These are phyloP conservation scores for Metalampra italica DNA, from an alignment of 2,888 invertebrate genomes.

Conservation along the genomic window DNA sequence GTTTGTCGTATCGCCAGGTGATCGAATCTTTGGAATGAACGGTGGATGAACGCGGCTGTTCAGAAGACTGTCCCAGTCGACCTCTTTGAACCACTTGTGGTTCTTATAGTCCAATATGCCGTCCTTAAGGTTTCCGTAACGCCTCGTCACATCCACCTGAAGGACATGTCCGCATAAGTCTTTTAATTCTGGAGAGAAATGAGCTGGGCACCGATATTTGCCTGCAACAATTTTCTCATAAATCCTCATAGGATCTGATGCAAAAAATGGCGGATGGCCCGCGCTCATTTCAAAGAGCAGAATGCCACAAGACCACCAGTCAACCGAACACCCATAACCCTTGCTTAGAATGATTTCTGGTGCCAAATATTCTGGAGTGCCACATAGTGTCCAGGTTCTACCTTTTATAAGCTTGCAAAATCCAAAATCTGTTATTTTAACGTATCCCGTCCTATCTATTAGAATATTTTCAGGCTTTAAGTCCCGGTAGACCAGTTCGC, in stretches of 20 bases:
- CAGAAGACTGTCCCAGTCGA: constrained; percentile 92
- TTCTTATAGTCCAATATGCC: constrained; percentile 94
- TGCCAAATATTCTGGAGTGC: constrained; percentile 98
- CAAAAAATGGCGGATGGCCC: constrained; percentile 95
- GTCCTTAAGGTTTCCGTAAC: constrained; percentile 93
- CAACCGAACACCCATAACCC: constrained; percentile 94
- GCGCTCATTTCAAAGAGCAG: constrained; percentile 93
- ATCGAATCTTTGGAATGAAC: constrained; percentile 79
- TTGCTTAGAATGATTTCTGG: constrained; percentile 94
- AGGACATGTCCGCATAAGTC: constrained; percentile 89
- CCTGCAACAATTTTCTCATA: constrained; percentile 96
- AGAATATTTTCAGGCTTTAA: constrained; percentile 95
- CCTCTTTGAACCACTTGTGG: constrained; percentile 93
- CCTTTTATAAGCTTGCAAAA: constrained; percentile 90
- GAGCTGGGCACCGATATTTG: constrained; percentile 89
- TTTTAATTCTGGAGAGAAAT: constrained; percentile 88
- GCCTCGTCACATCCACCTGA: constrained; percentile 75
- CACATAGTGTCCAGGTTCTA: constrained; percentile 95
- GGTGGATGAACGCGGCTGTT: constrained; percentile 84
- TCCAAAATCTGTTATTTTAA: constrained; percentile 95
- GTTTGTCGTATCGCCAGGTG: constrained; percentile 83
- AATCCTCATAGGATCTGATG: constrained; percentile 95
- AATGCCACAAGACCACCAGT: constrained; percentile 97
- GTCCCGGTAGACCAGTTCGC: constrained; percentile 93
- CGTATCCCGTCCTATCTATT: constrained; percentile 86